Evolutionary conservation across 2,888 invertebrate genomes (phyloP).

Genomic region (Sphaeridia pumilis): DNA sequence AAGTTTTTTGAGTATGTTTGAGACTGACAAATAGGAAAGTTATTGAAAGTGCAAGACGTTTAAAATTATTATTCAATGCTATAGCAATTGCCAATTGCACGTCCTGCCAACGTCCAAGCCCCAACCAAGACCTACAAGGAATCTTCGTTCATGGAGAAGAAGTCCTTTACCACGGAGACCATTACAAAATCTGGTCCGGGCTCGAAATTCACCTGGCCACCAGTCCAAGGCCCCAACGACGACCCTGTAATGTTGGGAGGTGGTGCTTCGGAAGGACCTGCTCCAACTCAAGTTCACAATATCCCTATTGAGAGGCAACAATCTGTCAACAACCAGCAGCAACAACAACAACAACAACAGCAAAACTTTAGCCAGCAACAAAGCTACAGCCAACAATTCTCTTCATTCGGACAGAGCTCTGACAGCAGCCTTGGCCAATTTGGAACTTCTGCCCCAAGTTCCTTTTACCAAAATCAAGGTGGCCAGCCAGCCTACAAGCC

Average conservation of each 20-base stretch:
- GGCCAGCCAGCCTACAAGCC: conserved; percentile 19
- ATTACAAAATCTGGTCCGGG: conserved; percentile 18
- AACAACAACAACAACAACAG: too few relatives aligned
- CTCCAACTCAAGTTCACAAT: neutral
- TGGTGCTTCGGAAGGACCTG: conserved; percentile 37
- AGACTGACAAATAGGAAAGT: neutral
- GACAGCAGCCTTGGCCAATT: neutral
- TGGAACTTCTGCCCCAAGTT: conserved; percentile 4
- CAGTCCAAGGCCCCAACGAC: conserved; percentile 43
- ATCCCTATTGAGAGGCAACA: conserved; percentile 34
- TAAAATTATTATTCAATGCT: neutral
- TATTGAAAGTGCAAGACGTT: neutral
- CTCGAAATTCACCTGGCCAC: conserved; percentile 45
- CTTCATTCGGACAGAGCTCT: neutral
- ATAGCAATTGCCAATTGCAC: conserved; percentile 19
- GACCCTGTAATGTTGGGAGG: conserved; percentile 42
- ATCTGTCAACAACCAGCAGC: conserved; percentile 40
- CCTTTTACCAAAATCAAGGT: conserved; percentile 14
- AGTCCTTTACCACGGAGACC: conserved; percentile 22
- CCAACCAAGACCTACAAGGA: conserved; percentile 14
- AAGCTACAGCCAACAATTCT: conserved; percentile 4
- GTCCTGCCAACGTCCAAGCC: conserved; percentile 18
- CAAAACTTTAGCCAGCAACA: conserved; percentile 12
- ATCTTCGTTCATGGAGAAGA: conserved; percentile 15
- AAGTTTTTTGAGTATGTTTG: conserved; percentile 39